Base-by-base conservation (phyloP, 2,113 vertebrate species). In the Prochilodus magdalenae region DNA sequence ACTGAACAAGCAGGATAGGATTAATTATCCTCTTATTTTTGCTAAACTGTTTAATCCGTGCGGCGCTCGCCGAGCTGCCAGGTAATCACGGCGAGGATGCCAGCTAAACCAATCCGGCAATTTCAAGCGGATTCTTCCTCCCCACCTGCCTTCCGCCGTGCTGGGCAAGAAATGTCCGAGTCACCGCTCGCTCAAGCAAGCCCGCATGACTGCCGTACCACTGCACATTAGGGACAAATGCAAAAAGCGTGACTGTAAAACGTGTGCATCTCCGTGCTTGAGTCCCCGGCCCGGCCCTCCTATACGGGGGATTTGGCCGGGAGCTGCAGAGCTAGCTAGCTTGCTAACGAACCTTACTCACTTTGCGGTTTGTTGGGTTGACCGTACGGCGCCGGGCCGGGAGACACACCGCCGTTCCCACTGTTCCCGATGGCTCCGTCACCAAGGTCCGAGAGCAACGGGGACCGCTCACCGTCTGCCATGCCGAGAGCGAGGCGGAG, bases 401-500 rank as follows among this genome's bases (percentile, higher is more conserved):
- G 93, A 53, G 93, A 93, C 86, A 92, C 57, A 15, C 91, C 93
- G 47, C 92, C 91, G 90, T 89, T 92, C 16, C 93, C 91, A 82
- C 90, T 90, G 63, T 92, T 88, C 60, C 92, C 88, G 0, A 90
- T 85, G 67, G 83, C 90, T 62, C 92, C 94, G 78, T 94, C 94
- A 75, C 94, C 93, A 69, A 94, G 89, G 66, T 95, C 94, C 14
- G 94, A 94, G 26, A 95, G 91, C 75, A 95, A 83, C 83, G 94
- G 94, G 84, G 94, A 95, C 87, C 94, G 92, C 92, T 95, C 94
- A 72, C 94, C 94, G 89, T 95, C 94, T 90, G 94, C 94, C 94
- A 95, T 95, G 88, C 88, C 93, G 90, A 92, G 79, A 91, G 88
- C 85, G 59, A 90, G 90, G 87, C 63, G 82, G 83, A 75, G 85